Evolutionary conservation across 2,888 invertebrate species (phyloP).

Genomic region (Hylaea fasciaria): DNA sequence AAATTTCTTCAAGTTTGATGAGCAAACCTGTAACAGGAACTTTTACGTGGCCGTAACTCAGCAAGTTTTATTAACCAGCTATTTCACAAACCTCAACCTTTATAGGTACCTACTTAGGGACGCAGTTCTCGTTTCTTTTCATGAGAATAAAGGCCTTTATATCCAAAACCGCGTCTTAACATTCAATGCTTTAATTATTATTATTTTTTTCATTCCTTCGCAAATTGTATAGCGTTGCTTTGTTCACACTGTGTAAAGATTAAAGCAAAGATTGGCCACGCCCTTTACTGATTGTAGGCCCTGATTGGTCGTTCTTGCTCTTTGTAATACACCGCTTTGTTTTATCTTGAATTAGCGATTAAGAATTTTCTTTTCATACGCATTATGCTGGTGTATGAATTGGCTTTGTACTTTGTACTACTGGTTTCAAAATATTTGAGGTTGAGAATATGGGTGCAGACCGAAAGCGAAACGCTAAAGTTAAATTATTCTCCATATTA

Average conservation of each 20-base stretch:
- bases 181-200: constrained; percentile 72
- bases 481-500: too few species aligned
- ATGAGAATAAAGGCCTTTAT: constrained; percentile 47
- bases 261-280: constrained; percentile 71
- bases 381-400: constrained; percentile 23
- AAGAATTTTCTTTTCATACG: constrained; percentile 42
- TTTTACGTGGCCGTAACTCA: constrained; percentile 22
- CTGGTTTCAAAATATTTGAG: too few species aligned
- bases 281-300: constrained; percentile 63
- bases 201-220: constrained; percentile 65
- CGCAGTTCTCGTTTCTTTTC: constrained; percentile 47
- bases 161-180: constrained; percentile 43
- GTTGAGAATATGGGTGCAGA: too few species aligned
- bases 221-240: constrained; percentile 70
- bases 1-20: constrained; percentile 10
- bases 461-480: too few species aligned
- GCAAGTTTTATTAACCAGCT: constrained; percentile 32
- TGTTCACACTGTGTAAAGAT: constrained; percentile 68
- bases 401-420: constrained; percentile 7
- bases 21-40: constrained; percentile 18
- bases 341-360: constrained; percentile 71
- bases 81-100: constrained; percentile 33
- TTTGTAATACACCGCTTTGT: constrained; percentile 74
- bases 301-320: constrained; percentile 72
- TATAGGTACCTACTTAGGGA: constrained; percentile 34